phyloP scores from a whole-genome alignment of 2,113 vertebrate species.

The Cisticola juncidis region DNA sequence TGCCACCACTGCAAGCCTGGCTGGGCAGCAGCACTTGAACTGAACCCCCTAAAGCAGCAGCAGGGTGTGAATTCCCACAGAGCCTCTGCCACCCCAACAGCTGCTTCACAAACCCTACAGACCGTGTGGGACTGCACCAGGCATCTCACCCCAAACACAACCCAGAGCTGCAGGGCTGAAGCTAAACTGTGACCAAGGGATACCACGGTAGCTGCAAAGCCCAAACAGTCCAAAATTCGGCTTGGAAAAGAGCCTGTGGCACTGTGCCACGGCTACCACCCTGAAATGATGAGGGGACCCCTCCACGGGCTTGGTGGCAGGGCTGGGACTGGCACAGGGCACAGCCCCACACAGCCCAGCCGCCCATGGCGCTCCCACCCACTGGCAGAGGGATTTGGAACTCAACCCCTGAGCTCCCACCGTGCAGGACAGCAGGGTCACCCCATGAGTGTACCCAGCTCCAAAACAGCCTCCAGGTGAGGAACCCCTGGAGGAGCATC shows the following conservation, averaged over 20 bases:
- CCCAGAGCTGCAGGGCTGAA: background rate
- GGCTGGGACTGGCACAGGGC: background rate
- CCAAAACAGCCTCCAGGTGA: background rate
- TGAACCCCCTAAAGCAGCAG: background rate
- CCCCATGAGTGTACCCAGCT: fast-evolving
- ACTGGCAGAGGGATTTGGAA: background rate
- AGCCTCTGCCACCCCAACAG: background rate
- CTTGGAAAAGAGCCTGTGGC: fast-evolving
- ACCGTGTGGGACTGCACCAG: fast-evolving
- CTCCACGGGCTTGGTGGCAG: background rate
- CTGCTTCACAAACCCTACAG: background rate
- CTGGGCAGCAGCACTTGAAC: background rate
- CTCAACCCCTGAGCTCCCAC: fast-evolving
- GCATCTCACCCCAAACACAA: background rate
- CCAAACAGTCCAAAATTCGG: fast-evolving
- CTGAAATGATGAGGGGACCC: fast-evolving
- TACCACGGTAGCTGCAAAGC: fast-evolving
- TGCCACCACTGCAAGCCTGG: fast-evolving
- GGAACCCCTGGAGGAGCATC: background rate
- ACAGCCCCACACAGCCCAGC: background rate
- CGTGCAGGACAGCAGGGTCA: background rate
- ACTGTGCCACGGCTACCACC: fast-evolving
- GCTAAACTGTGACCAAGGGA: background rate
- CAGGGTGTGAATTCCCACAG: fast-evolving
- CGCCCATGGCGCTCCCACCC: background rate